These are phyloP conservation scores for Sebastiscus albofasciatus DNA, from an alignment of 2,797 vertebrate species.

Conservation along the genomic window DNA sequence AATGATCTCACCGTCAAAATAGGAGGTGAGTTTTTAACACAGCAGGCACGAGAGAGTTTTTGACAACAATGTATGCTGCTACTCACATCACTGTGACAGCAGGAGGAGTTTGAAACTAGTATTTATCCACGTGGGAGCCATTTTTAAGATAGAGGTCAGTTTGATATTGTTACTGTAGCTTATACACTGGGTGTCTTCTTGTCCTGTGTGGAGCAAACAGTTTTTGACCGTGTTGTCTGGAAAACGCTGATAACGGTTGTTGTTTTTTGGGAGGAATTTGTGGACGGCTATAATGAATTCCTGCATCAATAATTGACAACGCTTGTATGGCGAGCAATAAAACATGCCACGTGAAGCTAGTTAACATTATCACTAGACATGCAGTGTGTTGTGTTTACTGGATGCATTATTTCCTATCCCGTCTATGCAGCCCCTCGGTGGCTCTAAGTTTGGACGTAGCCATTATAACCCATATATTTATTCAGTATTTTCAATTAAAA, in stretches of 20 bases:
- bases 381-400: neutral
- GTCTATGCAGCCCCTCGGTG: neutral
- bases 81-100: neutral
- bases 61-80: neutral
- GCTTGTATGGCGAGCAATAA: neutral
- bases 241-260: neutral
- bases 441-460: neutral
- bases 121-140: neutral
- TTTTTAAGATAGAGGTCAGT: neutral
- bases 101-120: neutral
- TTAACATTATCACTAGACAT: neutral
- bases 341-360: neutral
- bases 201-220: neutral
- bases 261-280: neutral
- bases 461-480: neutral
- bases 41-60: too few relatives aligned
- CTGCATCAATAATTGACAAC: neutral
- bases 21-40: conserved; percentile 82
- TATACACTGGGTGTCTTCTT: neutral
- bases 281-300: neutral
- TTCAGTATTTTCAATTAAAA: neutral
- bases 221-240: neutral
- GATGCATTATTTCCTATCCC: neutral
- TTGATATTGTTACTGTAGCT: neutral
- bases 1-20: conserved; percentile 95